phyloP scores from a whole-genome alignment of 2,113 vertebrate genomes.

The Bucco capensis region DNA sequence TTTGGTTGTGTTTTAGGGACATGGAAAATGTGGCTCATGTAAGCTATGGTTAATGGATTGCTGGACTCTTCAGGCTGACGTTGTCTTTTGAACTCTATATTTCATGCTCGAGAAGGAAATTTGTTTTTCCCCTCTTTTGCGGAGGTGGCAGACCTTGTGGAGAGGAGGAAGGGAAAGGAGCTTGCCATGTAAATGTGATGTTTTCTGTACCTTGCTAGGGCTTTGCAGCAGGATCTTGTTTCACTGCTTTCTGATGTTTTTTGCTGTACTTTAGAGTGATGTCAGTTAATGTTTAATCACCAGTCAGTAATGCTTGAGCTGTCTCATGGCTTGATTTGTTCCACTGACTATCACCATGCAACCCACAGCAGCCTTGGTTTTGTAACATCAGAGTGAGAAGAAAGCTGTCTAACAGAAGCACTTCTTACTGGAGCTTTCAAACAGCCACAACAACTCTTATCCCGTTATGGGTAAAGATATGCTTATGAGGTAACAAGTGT shows the following conservation, averaged over 20 bases:
- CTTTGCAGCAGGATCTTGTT: neutral
- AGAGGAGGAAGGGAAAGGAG: neutral
- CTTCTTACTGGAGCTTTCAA: neutral
- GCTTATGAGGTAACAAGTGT: neutral
- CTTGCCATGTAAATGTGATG: neutral
- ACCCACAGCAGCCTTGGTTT: neutral
- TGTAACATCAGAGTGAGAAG: neutral
- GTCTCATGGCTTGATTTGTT: neutral
- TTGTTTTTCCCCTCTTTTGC: neutral
- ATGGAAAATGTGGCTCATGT: slow-evolving; percentile 66
- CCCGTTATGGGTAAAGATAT: neutral
- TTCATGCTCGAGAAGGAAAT: neutral
- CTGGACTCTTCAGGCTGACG: neutral
- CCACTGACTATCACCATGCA: neutral
- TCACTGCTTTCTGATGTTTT: neutral
- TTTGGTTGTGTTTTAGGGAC: slow-evolving; percentile 52
- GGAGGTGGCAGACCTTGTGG: neutral
- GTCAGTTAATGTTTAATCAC: neutral
- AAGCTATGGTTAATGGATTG: slow-evolving; percentile 31
- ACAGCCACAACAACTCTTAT: neutral
- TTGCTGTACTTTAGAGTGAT: neutral
- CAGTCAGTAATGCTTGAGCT: neutral
- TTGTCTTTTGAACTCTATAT: neutral
- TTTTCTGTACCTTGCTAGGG: neutral
- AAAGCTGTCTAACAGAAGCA: neutral